Evolutionary conservation across 1,140 invertebrate genomes (phyloP).

Genomic region (Procambarus clarkii): DNA sequence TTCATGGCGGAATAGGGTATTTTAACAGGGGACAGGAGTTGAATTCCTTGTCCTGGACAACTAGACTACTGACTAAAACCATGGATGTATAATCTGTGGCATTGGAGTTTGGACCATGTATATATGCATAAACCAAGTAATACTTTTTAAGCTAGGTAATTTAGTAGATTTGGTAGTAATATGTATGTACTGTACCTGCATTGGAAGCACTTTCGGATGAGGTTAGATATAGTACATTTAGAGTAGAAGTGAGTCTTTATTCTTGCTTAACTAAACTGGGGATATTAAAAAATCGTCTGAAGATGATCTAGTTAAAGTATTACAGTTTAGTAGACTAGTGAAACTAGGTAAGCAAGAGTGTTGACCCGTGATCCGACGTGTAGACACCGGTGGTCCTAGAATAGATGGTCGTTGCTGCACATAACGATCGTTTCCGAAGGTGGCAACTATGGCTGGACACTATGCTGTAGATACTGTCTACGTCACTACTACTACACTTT

Average conservation of each 20-base stretch:
- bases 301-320: neutral
- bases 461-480: neutral
- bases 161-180: neutral
- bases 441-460: neutral
- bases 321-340: neutral
- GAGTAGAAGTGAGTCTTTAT: neutral
- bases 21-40: too few species aligned
- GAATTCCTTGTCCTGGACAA: neutral
- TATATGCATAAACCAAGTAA: neutral
- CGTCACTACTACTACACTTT: neutral
- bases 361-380: neutral
- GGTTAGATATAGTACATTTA: conserved; percentile 1
- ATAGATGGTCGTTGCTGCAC: neutral
- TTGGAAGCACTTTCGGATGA: neutral
- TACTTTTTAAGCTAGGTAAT: neutral
- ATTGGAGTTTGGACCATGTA: neutral
- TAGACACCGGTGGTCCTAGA: neutral
- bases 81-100: neutral
- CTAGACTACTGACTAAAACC: neutral
- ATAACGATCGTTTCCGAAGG: neutral
- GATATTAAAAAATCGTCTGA: neutral
- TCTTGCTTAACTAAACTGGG: neutral
- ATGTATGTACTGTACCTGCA: neutral
- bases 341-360: neutral
- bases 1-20: neutral